These are phyloP conservation scores for Drosophila phalerata DNA, from an alignment of 2,888 invertebrate genomes.

Conservation along the genomic window DNA sequence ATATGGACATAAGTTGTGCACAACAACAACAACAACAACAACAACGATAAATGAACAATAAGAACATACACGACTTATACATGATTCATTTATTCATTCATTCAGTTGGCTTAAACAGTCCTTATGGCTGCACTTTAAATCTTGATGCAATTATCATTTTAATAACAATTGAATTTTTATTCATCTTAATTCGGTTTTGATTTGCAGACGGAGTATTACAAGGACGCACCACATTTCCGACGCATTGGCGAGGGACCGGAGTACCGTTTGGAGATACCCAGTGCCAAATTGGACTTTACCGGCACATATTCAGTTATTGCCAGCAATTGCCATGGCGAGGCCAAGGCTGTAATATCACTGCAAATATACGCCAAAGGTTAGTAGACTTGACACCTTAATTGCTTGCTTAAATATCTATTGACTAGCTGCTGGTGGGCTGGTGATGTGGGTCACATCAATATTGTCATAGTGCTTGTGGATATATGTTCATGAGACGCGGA, in stretches of 20 bases:
- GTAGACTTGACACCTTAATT: constrained; percentile 39
- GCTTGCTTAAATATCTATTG: constrained; percentile 20
- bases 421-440: constrained; percentile 20
- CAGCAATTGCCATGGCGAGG: constrained; percentile 92
- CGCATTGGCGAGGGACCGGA: constrained; percentile 91
- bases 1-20: constrained; percentile 72
- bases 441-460: constrained; percentile 9
- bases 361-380: constrained; percentile 94
- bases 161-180: constrained; percentile 8
- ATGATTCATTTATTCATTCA: constrained; percentile 53
- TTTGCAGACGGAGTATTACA: constrained; percentile 93
- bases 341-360: constrained; percentile 94
- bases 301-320: constrained; percentile 95
- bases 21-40: constrained; percentile 58
- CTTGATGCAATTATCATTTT: constrained; percentile 22
- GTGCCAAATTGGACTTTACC: constrained; percentile 94
- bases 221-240: constrained; percentile 93
- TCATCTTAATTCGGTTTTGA: neutral
- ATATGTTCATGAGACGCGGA: constrained; percentile 81
- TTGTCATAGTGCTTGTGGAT: constrained; percentile 60
- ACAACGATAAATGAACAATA: constrained; percentile 28
- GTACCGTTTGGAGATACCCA: constrained; percentile 93
- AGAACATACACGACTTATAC: constrained; percentile 21
- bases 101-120: constrained; percentile 36
- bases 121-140: constrained; percentile 25